Evolutionary conservation across 2,113 vertebrate genomes (phyloP), one percentile per base, ranked within the genome.

Genomic region (Hiodon alosoides): DNA sequence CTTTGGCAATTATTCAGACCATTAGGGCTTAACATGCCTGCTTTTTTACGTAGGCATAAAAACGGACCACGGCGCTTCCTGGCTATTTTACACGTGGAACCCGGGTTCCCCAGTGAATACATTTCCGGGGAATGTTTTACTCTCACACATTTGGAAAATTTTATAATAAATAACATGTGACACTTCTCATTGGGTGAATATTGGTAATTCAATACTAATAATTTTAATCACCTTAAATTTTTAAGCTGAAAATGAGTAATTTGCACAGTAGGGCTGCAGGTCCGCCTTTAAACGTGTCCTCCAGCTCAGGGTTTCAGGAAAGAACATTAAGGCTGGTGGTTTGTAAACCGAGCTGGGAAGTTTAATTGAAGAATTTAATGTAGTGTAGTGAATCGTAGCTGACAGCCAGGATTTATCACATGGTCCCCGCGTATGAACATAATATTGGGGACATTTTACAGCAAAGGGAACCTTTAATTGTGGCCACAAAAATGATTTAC

Each of bases 311-410:
- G 67, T 78, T 81, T 77, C 80, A 68, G 2, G 50, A 80, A 52
- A 64, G 83, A 69, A 80, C 87, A 85, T 90, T 88, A 86, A 84
- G 83, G 85, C 86, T 85, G 76, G 83, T 83, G 89, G 83, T 86
- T 88, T 91, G 91, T 91, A 92, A 92, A 88, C 85, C 83, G 89
- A 92, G 90, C 88, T 83, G 88, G 85, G 86, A 88, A 91, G 86
- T 90, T 92, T 89, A 92, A 92, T 92, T 92, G 91, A 87, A 81
- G 87, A 90, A 87, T 89, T 91, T 92, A 90, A 92, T 91, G 90
- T 85, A 87, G 86, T 87, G 87, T 91, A 90, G 89, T 92, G 90
- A 92, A 91, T 92, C 66, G 87, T 69, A 58, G 86, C 86, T 88
- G 89, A 90, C 91, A 90, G 86, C 79, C 69, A 77, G 90, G 89